Conservation (phyloP, 2,797 vertebrate species). For the Phyllotis vaccarum region DNA sequence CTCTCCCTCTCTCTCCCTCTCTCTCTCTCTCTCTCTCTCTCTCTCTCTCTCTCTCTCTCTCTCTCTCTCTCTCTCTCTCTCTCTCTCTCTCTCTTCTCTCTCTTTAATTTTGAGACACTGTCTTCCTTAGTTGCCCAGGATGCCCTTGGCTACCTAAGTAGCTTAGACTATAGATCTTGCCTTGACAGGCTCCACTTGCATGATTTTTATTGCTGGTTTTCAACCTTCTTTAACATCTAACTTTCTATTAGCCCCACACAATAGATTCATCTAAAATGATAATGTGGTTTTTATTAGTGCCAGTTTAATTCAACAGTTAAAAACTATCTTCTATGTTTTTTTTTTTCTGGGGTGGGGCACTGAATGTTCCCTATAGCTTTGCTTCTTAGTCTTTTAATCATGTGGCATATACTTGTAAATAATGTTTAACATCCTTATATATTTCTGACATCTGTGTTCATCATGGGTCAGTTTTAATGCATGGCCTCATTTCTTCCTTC, state of each 20-base stretch:
- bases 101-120: not conserved
- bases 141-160: not conserved
- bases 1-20: no score
- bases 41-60: no score
- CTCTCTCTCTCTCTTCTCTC: not conserved
- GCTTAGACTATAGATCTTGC: not conserved
- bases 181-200: not conserved
- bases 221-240: not conserved
- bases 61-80: no score
- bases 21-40: no score
- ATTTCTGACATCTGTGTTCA: conserved; percentile 37
- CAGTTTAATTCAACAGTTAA: not conserved
- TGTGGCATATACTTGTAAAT: conserved; percentile 13
- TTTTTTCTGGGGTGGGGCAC: not conserved
- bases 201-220: not conserved
- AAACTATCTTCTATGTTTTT: not conserved
- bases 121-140: not conserved
- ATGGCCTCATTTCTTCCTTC: conserved; percentile 1
- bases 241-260: not conserved
- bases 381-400: not conserved
- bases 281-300: not conserved
- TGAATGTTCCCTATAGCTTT: not conserved
- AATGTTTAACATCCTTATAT: conserved; percentile 14
- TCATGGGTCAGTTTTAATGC: conserved; percentile 7
- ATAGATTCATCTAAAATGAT: not conserved